Evolutionary conservation across 2,797 vertebrate genomes (phyloP).

Genomic region (Thunnus albacares): DNA sequence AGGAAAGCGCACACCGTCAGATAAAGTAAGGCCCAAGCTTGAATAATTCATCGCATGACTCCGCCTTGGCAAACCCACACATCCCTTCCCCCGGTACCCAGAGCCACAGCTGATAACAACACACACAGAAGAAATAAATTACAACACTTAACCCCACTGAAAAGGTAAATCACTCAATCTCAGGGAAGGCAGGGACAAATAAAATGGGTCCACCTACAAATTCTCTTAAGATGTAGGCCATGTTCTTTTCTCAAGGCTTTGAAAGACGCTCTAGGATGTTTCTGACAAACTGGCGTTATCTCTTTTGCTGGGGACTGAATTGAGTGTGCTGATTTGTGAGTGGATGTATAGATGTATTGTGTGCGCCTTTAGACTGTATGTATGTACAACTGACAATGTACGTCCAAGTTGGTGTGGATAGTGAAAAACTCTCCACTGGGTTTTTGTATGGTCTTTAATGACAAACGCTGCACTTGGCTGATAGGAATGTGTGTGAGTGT

Average conservation of each 20-base stretch:
- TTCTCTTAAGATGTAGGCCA: constrained; percentile 32
- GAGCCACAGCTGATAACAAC: constrained; percentile 43
- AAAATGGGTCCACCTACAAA: constrained; percentile 29
- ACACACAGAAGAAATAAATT: constrained; percentile 50
- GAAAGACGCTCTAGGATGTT: constrained; percentile 47
- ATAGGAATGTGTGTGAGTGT: background rate
- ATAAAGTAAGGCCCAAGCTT: constrained; percentile 60
- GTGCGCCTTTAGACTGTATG: background rate
- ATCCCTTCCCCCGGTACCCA: constrained; percentile 31
- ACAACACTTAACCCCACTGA: constrained; percentile 12
- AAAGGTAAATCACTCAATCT: constrained; percentile 54
- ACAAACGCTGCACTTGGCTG: background rate
- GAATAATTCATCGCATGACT: constrained; percentile 65
- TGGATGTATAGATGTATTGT: constrained; percentile 17
- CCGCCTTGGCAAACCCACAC: constrained; percentile 44
- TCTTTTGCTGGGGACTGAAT: constrained; percentile 1
- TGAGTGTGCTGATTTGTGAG: constrained; percentile 30
- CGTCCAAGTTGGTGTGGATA: constrained; percentile 16
- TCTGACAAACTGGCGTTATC: constrained; percentile 44
- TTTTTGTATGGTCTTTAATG: constrained; percentile 21
- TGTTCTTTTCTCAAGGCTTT: constrained; percentile 46
- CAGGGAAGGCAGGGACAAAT: constrained; percentile 29
- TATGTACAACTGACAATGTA: constrained; percentile 9
- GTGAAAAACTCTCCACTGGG: constrained; percentile 16
- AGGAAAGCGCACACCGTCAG: constrained; percentile 36